Conservation (phyloP, 2,797 vertebrate genomes). For the Chromis chromis region DNA sequence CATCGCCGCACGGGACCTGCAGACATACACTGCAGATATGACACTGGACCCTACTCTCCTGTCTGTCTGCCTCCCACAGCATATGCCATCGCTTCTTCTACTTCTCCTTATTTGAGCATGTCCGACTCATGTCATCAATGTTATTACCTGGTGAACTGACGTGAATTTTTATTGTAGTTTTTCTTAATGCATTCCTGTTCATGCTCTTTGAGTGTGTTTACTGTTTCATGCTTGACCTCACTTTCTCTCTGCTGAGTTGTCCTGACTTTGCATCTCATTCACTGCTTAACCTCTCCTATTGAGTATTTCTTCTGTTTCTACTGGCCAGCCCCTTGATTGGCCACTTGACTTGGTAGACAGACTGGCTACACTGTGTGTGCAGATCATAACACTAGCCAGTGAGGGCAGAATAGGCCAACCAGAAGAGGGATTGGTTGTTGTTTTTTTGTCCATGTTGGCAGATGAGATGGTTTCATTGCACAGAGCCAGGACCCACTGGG, state of each 20-base stretch:
- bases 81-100: constrained; percentile 67
- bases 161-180: constrained; percentile 1
- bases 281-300: constrained; percentile 24
- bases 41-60: constrained; percentile 77
- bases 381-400: constrained; percentile 62
- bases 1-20: constrained; percentile 73
- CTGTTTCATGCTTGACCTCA: not conserved
- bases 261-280: constrained; percentile 33
- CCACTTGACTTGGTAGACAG: constrained; percentile 33
- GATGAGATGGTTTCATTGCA: constrained; percentile 82
- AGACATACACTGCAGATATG: constrained; percentile 79
- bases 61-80: constrained; percentile 70
- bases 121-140: constrained; percentile 23
- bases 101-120: constrained; percentile 8
- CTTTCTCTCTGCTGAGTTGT: constrained; percentile 1
- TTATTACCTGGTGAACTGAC: constrained; percentile 18
- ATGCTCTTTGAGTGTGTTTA: constrained; percentile 1
- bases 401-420: constrained; percentile 64
- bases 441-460: constrained; percentile 77
- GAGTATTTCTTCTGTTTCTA: constrained; percentile 16
- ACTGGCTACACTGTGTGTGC: constrained; percentile 34
- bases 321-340: constrained; percentile 17
- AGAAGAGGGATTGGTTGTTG: constrained; percentile 61
- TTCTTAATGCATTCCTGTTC: constrained; percentile 2
- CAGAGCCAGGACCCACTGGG: constrained; percentile 78